phyloP scores from a whole-genome alignment of 2,113 vertebrate genomes.

The Ondatra zibethicus region DNA sequence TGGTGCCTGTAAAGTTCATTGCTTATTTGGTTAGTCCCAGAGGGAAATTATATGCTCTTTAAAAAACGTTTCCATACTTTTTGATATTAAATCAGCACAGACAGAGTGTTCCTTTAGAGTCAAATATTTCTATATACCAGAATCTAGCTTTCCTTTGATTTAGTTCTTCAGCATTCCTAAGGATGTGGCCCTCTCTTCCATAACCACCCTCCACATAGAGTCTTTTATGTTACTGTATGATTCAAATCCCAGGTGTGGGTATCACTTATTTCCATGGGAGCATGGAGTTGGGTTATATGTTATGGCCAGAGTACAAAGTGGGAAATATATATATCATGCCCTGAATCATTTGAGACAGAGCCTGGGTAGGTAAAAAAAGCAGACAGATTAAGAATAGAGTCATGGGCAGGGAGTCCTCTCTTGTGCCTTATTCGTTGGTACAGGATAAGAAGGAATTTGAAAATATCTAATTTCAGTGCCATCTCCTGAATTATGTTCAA shows the following conservation, averaged over 20 bases:
- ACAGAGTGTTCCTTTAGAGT: not conserved
- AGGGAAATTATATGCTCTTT: not conserved
- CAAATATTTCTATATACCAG: not conserved
- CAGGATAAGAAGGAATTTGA: not conserved
- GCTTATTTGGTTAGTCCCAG: not conserved
- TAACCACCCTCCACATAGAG: not conserved
- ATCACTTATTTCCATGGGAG: not conserved
- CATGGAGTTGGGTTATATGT: not conserved
- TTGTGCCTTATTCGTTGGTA: not conserved
- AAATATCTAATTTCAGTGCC: not conserved
- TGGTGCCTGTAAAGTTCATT: not conserved
- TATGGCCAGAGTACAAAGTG: not conserved
- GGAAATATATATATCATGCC: too few species aligned
- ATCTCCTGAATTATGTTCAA: not conserved
- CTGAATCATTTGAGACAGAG: not conserved
- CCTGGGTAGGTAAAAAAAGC: not conserved
- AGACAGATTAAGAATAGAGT: not conserved
- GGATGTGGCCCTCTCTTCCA: not conserved
- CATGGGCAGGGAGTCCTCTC: not conserved
- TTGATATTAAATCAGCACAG: not conserved
- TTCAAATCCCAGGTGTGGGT: not conserved
- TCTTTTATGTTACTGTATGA: not conserved
- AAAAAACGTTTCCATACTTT: not conserved
- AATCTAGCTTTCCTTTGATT: not conserved
- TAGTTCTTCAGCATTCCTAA: not conserved